Evolutionary conservation across 2,797 vertebrate genomes (phyloP), one percentile per base, ranked within the genome.

Genomic region (Labeo calbasu): DNA sequence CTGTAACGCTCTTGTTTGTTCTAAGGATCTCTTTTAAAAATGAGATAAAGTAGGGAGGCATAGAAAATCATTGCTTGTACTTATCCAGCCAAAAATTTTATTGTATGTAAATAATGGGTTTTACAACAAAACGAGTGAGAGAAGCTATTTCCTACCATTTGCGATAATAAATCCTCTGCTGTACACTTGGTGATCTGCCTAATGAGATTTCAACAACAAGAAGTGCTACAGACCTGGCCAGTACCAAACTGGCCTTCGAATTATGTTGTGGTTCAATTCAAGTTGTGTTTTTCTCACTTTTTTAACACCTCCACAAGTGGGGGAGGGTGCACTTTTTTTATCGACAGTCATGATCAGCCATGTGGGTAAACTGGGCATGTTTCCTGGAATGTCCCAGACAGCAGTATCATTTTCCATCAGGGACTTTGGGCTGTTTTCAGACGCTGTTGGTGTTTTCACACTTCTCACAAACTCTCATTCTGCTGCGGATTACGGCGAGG

Each of bases 321-420:
- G 79, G 79, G 86, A 87, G 89, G 89, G 90, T 87, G 83, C 79
- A 23, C 66, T 75, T 55, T 32, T 32, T 83, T 90, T 89, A 89
- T 91, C 84, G 28, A 68, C 66, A 32, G 71, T 51, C 73, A 50
- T 59, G 73, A 89, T 91, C 86, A 63, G 87, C 81, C 82, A 86
- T 83, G 81, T 86, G 83, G 85, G 85, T 89, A 71, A 85, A 86
- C 81, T 83, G 80, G 82, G 81, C 88, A 86, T 69, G 80, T 72
- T 83, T 89, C 86, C 87, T 85, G 91, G 90, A 89, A 88, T 91
- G 85, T 91, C 81, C 86, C 87, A 89, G 87, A 89, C 85, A 87
- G 75, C 86, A 82, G 88, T 88, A 90, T 89, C 84, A 48, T 68
- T 88, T 89, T 88, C 89, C 90, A 85, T 90, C 78, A 32, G 69